A percentile compares a stretch with the other conserved stretches of the same genome.
phyloP scores from a whole-genome alignment of 2,113 vertebrate genomes.

The Hypanus sabinus region DNA sequence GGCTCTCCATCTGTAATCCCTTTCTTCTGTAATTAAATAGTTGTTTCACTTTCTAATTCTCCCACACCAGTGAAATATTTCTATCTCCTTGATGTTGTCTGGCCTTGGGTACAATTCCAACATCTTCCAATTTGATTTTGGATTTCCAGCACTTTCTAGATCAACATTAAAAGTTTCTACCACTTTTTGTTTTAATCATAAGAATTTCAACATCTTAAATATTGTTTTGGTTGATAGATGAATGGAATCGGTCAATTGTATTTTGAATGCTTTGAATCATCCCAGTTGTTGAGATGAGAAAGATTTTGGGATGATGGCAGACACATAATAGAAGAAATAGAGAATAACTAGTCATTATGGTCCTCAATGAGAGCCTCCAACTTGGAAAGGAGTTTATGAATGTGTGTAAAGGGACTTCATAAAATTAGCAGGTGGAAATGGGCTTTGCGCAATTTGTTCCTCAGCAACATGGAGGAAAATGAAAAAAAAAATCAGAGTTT shows the following conservation, averaged over 20 bases:
- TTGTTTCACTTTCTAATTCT: no score
- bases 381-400: not conserved
- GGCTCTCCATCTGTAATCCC: no score
- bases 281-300: not conserved
- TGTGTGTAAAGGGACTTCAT: not conserved
- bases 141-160: no score
- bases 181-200: not conserved
- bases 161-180: not conserved
- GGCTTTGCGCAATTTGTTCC: no score
- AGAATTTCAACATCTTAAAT: not conserved
- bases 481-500: no score
- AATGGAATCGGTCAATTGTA: not conserved
- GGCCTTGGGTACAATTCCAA: no score
- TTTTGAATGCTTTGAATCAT: not conserved
- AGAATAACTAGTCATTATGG: not conserved
- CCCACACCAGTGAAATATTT: no score
- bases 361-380: not conserved
- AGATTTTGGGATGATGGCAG: not conserved
- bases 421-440: not conserved
- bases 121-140: no score
- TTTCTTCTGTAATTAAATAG: no score
- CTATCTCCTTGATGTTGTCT: no score
- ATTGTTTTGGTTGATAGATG: not conserved
- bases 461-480: no score
- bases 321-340: not conserved